phyloP scores from a whole-genome alignment of 2,888 invertebrate species.

The Patella ulyssiponensis region DNA sequence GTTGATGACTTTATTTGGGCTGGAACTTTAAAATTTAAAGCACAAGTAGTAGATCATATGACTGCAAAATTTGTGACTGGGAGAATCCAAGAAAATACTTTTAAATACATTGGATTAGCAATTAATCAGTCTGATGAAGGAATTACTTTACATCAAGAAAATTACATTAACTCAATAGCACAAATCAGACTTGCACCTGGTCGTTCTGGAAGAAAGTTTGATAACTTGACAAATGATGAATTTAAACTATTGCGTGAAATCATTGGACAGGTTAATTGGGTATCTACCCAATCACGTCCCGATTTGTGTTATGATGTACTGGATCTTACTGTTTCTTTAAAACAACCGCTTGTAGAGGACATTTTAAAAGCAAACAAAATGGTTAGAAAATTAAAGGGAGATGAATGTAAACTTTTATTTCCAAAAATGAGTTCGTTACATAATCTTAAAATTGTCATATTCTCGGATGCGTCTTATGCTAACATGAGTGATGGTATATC shows the following conservation, averaged over 20 bases:
- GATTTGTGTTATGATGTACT: slow-evolving; percentile 35
- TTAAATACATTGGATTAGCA: slow-evolving; percentile 35
- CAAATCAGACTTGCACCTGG: slow-evolving; percentile 1
- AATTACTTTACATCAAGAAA: slow-evolving; percentile 30
- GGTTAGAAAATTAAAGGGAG: too few species aligned
- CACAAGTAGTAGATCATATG: slow-evolving; percentile 28
- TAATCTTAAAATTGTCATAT: too few species aligned
- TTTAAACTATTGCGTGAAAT: slow-evolving; percentile 16
- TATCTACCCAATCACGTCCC: slow-evolving; percentile 34
- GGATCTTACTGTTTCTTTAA: slow-evolving; percentile 22
- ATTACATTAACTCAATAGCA: slow-evolving; percentile 18
- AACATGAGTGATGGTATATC: not conserved
- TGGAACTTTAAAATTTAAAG: too few species aligned
- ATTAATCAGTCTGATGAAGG: slow-evolving; percentile 23
- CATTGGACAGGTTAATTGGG: slow-evolving; percentile 31
- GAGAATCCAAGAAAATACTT: slow-evolving; percentile 28
- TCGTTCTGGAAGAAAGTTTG: not conserved
- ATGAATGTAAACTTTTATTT: too few species aligned
- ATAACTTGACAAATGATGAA: not conserved
- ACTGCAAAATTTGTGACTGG: slow-evolving; percentile 30
- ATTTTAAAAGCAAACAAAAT: too few species aligned
- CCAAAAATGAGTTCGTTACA: too few species aligned
- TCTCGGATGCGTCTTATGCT: too few species aligned
- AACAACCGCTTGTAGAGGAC: too few species aligned
- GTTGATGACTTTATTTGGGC: slow-evolving; percentile 41